A percentile compares a stretch with the other conserved stretches of the same genome.
Evolutionary conservation across 2,113 vertebrate species (phyloP).

Genomic region (Serilophus lunatus): DNA sequence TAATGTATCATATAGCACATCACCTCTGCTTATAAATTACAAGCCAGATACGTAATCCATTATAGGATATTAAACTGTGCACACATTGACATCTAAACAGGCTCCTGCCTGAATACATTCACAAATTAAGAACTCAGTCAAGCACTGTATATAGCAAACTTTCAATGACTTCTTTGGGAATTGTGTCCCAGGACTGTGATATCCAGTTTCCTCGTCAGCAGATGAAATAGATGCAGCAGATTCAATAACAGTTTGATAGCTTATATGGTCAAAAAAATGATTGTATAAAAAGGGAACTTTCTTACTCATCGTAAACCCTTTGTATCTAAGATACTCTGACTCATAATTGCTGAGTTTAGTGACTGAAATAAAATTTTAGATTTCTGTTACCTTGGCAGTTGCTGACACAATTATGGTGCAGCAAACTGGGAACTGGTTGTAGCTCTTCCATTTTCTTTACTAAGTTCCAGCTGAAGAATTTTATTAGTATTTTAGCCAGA

Average conservation of each 20-base stretch:
- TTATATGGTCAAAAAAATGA: not conserved
- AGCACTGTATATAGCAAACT: not conserved
- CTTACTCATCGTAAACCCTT: conserved; percentile 32
- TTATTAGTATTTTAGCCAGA: conserved; percentile 14
- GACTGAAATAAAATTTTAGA: conserved; percentile 51
- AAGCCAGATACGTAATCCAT: not conserved
- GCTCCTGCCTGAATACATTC: not conserved
- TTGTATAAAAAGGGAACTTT: conserved; percentile 16
- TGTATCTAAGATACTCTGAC: conserved; percentile 48
- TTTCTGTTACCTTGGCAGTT: conserved; percentile 51
- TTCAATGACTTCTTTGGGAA: conserved; percentile 14
- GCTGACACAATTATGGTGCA: conserved; percentile 6
- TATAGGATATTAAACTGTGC: not conserved
- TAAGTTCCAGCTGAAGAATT: conserved; percentile 4
- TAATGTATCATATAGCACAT: not conserved
- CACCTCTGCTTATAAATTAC: not conserved
- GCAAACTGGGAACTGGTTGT: not conserved
- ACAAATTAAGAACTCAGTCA: not conserved
- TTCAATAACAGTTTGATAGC: not conserved
- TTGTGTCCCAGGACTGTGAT: not conserved
- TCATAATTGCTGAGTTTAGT: conserved; percentile 54
- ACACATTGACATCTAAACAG: not conserved
- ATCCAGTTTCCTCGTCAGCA: not conserved
- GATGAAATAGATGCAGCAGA: not conserved
- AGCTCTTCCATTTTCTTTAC: not conserved